Conservation (phyloP, 2,888 invertebrate genomes). For the Nomada hirtipes region DNA sequence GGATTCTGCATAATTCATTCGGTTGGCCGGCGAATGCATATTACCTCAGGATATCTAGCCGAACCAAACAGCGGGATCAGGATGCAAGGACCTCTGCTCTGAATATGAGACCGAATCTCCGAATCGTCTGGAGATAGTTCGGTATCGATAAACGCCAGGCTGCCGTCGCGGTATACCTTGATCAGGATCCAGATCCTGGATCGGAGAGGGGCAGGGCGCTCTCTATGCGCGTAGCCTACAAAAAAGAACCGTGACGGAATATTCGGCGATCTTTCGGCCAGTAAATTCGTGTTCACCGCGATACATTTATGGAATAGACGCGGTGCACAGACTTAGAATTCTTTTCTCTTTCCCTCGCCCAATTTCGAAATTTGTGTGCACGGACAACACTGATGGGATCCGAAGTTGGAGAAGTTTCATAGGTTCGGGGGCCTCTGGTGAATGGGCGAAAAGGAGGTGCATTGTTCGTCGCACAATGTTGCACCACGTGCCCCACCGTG, state of each 20-base stretch:
- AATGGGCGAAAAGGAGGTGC: not conserved
- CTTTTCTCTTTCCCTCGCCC: not conserved
- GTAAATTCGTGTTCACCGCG: slow-evolving; percentile 7
- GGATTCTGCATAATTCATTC: slow-evolving; percentile 79
- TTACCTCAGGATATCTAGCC: slow-evolving; percentile 74
- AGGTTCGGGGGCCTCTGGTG: not conserved
- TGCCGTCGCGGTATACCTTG: slow-evolving; percentile 30
- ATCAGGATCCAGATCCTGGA: slow-evolving; percentile 70
- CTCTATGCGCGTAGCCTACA: slow-evolving; percentile 24
- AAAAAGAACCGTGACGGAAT: slow-evolving; percentile 39
- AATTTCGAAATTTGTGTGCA: not conserved
- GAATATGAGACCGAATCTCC: slow-evolving; percentile 75
- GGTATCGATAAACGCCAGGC: slow-evolving; percentile 65
- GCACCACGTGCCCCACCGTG: not conserved
- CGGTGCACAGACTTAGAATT: slow-evolving; percentile 2
- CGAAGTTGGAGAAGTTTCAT: not conserved
- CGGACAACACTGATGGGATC: not conserved
- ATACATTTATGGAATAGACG: slow-evolving; percentile 39
- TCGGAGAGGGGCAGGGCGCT: slow-evolving; percentile 30
- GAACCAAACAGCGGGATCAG: slow-evolving; percentile 62
- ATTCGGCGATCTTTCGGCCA: slow-evolving; percentile 44
- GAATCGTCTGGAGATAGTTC: slow-evolving; percentile 77
- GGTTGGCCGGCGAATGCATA: slow-evolving; percentile 72
- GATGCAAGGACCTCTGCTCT: slow-evolving; percentile 75
- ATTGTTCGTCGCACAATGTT: not conserved